Percentiles rank a stretch among this genome's conserved stretches.
Evolutionary conservation across 2,888 invertebrate species (phyloP).

Genomic region (Drosophila imparisetae): DNA sequence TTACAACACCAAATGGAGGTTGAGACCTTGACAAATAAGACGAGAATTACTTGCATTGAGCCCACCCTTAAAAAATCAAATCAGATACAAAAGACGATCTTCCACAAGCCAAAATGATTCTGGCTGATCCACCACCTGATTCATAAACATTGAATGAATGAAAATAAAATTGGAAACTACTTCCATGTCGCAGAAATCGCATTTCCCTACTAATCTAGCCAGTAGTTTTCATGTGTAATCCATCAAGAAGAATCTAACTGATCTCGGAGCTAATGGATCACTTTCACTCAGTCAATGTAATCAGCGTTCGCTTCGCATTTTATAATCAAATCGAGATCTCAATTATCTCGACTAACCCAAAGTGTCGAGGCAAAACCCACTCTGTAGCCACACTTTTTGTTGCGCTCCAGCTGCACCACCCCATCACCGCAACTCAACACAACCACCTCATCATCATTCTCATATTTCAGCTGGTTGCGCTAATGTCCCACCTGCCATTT

Average conservation of each 20-base stretch:
- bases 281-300: not conserved
- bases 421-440: not conserved
- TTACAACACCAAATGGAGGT: not conserved
- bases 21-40: not conserved
- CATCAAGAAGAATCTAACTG: not conserved
- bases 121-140: not conserved
- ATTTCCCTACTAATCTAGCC: not conserved
- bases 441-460: slow-evolving; percentile 48
- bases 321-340: slow-evolving; percentile 25
- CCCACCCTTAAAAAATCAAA: not conserved
- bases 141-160: not conserved
- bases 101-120: not conserved
- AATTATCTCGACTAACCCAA: slow-evolving; percentile 10
- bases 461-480: slow-evolving; percentile 72
- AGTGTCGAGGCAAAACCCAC: slow-evolving; percentile 5
- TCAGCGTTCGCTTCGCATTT: not conserved
- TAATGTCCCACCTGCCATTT: slow-evolving; percentile 72
- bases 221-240: not conserved
- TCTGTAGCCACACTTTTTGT: not conserved
- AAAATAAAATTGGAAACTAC: not conserved
- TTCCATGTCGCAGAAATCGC: not conserved
- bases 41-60: not conserved
- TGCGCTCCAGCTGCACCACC: not conserved
- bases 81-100: not conserved
- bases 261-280: not conserved